Percentiles rank a stretch among this genome's conserved stretches.
Evolutionary conservation across 2,113 vertebrate species (phyloP).

Genomic region (Labrus mixtus): DNA sequence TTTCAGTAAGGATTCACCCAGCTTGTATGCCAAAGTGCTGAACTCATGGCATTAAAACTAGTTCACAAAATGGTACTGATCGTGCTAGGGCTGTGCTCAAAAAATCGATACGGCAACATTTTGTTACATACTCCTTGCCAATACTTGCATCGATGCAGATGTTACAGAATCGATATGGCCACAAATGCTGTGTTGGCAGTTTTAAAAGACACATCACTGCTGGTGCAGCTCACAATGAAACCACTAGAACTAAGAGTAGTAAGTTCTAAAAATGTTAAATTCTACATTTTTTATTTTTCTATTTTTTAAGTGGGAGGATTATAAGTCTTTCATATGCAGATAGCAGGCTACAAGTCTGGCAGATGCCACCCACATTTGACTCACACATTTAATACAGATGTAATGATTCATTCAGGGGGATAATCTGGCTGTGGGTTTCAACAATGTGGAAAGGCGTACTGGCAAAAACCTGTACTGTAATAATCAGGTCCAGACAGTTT

Average conservation of each 20-base stretch:
- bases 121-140: no score
- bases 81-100: no score
- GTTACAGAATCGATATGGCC: no score
- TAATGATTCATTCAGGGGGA: slow-evolving; percentile 14
- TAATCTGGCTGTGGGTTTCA: slow-evolving; percentile 14
- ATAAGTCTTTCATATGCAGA: slow-evolving; percentile 20
- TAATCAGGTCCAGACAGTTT: slow-evolving; percentile 41
- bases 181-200: no score
- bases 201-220: no score
- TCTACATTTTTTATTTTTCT: slow-evolving; percentile 4
- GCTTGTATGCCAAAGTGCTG: no score
- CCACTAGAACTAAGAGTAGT: slow-evolving; percentile 5
- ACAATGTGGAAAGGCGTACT: slow-evolving; percentile 21
- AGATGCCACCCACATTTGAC: slow-evolving; percentile 20
- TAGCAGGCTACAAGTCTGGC: background rate
- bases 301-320: background rate
- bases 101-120: no score
- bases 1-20: no score
- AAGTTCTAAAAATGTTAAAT: background rate
- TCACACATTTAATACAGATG: slow-evolving; percentile 7
- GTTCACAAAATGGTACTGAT: no score
- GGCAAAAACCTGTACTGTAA: slow-evolving; percentile 3
- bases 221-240: no score
- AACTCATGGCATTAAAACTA: no score
- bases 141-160: no score